Conservation (phyloP, 2,113 vertebrate genomes). For the Chauna torquata region DNA sequence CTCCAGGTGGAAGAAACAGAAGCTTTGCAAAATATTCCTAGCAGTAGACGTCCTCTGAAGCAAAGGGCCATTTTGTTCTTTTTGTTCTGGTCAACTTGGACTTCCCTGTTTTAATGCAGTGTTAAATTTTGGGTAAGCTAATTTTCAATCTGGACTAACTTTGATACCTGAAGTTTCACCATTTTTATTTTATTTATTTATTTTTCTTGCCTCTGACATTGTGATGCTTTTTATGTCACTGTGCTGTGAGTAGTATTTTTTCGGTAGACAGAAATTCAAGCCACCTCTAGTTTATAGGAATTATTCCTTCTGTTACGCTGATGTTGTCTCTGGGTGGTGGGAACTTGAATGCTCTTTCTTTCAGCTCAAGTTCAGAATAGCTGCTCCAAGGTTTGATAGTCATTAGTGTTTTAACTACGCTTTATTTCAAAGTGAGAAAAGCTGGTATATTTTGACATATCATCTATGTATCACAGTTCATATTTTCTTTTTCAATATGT, state of each 20-base stretch:
- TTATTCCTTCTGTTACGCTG: neutral
- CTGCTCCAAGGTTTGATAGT: neutral
- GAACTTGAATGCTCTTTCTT: neutral
- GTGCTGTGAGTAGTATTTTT: neutral
- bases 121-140: neutral
- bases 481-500: neutral
- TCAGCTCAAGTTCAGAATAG: neutral
- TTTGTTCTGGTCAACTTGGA: neutral
- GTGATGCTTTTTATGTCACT: neutral
- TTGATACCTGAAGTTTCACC: neutral
- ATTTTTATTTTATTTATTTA: neutral
- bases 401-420: neutral
- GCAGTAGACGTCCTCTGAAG: neutral
- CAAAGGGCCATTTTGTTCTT: neutral
- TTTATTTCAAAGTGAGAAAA: neutral
- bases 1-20: neutral
- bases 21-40: neutral
- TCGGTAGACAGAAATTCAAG: neutral
- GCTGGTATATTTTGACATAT: neutral
- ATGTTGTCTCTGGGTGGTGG: neutral
- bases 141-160: neutral
- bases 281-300: neutral
- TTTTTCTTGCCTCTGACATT: neutral
- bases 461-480: neutral
- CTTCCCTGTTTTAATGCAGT: neutral